Evolutionary conservation across 2,888 invertebrate species (phyloP).

Genomic region (Dendrolimus houi): DNA sequence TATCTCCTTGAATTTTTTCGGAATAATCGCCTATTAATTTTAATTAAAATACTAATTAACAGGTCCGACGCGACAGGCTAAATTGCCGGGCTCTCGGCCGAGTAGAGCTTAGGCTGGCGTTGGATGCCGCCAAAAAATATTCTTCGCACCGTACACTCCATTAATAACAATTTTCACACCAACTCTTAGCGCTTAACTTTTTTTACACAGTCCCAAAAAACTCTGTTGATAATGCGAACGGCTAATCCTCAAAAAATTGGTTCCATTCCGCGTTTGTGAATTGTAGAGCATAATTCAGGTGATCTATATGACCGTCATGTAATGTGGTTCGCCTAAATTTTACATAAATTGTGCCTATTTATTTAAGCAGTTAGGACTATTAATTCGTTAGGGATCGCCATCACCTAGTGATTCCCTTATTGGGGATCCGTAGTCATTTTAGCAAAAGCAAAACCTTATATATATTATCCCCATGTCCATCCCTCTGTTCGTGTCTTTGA

Average conservation of each 20-base stretch:
- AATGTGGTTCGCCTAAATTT: slow-evolving; percentile 7
- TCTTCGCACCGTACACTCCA: slow-evolving; percentile 49
- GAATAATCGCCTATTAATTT: slow-evolving; percentile 65
- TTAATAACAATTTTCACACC: slow-evolving; percentile 47
- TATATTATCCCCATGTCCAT: no score
- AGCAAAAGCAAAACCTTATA: no score
- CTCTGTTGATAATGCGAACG: slow-evolving; percentile 48
- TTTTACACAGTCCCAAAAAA: slow-evolving; percentile 30
- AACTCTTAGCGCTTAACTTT: slow-evolving; percentile 37
- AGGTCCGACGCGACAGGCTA: slow-evolving; percentile 45
- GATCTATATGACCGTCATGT: slow-evolving; percentile 16
- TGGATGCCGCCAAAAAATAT: slow-evolving; percentile 37
- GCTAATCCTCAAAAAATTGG: slow-evolving; percentile 28
- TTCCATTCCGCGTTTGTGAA: slow-evolving; percentile 14
- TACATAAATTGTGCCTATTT: background rate
- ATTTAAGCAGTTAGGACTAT: no score
- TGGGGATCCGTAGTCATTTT: no score
- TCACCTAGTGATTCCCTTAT: no score
- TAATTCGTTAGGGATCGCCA: no score
- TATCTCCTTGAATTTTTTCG: slow-evolving; percentile 40
- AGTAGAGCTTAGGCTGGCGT: slow-evolving; percentile 45
- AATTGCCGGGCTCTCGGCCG: slow-evolving; percentile 45
- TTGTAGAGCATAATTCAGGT: slow-evolving; percentile 17
- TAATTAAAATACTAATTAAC: slow-evolving; percentile 67
- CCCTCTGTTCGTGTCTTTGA: no score